Evolutionary conservation across 2,113 vertebrate species (phyloP).

Genomic region (Phylloscopus trochiloides): DNA sequence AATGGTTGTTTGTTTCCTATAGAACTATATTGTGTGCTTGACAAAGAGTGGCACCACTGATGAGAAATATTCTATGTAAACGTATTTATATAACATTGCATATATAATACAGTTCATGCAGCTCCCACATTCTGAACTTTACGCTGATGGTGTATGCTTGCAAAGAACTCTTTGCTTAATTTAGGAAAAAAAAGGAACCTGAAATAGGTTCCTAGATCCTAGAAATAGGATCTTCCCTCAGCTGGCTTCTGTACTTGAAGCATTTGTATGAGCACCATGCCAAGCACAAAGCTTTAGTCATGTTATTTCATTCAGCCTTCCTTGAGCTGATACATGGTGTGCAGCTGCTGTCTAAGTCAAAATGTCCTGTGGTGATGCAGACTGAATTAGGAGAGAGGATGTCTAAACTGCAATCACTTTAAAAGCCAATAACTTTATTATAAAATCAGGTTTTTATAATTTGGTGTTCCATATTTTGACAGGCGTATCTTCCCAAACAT

Average conservation of each 20-base stretch:
- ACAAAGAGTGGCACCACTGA: neutral
- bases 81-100: neutral
- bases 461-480: neutral
- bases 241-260: neutral
- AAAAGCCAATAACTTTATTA: constrained; percentile 17
- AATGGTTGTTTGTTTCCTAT: neutral
- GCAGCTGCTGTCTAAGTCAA: neutral
- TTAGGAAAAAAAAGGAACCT: neutral
- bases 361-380: neutral
- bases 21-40: neutral
- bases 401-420: neutral
- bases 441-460: neutral
- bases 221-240: neutral
- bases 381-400: neutral
- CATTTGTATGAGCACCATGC: neutral
- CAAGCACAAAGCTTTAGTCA: neutral
- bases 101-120: neutral
- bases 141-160: neutral
- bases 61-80: neutral
- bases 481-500: neutral
- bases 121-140: neutral
- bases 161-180: neutral
- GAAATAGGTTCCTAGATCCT: too few relatives aligned
- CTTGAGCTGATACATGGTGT: neutral
- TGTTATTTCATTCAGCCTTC: neutral